Evolutionary conservation across 2,113 vertebrate genomes (phyloP), one percentile per base, ranked within the genome.

Genomic region (Polypterus senegalus): DNA sequence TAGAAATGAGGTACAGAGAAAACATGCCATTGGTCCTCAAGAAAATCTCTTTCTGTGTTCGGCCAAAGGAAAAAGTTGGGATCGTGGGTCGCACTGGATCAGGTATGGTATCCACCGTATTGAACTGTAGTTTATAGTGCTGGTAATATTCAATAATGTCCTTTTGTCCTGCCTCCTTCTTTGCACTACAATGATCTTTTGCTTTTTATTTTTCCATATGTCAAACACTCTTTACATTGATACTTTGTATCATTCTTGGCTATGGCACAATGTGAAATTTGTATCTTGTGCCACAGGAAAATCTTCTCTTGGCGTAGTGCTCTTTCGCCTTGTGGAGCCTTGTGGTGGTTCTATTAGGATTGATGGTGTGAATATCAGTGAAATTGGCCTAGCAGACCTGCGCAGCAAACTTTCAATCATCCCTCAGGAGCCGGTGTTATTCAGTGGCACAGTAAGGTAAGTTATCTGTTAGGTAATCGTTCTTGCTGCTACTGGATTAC

Each of bases 371-470:
- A 88, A 89, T 72, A 92, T 94, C 77, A 89, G 81, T 64, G 88
- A 94, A 61, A 92, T 97, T 3, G 92, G 92, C 63, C 81, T 97
- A 59, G 92, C 91, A 3, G 92, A 96, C 76, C 88, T 97, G 66
- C 90, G 93, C 54, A 93, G 90, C 82, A 94, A 94, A 11, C 87
- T 97, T 54, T 91, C 93, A 57, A 95, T 97, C 76, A 97, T 97
- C 51, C 92, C 92, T 11, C 93, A 97, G 68, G 93, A 97, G 67
- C 92, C 93, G 0, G 92, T 97, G 66, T 78, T 97, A 1, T 97
- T 97, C 77, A 90, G 89, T 47, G 92, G 92, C 52, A 94, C 91
- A 1, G 87, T 97, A 74, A 90, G 91, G 93, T 95, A 67, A 71
- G 87, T 67, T 52, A 46, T 1, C 10, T 10, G 3, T 5, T 27